A percentile compares a stretch with the other conserved stretches of the same genome.
Conservation (phyloP, 2,888 invertebrate genomes). For the Lypha dubia region DNA sequence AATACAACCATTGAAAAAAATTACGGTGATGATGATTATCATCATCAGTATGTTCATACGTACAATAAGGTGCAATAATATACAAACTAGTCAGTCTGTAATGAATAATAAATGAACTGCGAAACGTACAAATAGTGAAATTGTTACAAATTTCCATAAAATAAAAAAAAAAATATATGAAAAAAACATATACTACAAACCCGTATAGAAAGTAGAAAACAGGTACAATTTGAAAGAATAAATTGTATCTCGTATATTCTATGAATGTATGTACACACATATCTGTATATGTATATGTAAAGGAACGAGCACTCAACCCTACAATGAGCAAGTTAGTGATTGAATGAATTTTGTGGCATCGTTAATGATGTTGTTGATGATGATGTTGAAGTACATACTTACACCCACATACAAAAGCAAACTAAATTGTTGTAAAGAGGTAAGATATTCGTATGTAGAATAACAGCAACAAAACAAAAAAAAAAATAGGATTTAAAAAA, state of each 20-base stretch:
- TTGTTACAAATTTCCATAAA: slow-evolving; percentile 68
- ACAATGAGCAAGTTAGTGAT: slow-evolving; percentile 26
- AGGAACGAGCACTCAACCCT: slow-evolving; percentile 29
- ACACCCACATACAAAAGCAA: slow-evolving; percentile 45
- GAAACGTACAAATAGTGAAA: slow-evolving; percentile 70
- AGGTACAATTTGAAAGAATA: slow-evolving; percentile 56
- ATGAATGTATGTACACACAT: too few species aligned
- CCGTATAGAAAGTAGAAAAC: slow-evolving; percentile 18
- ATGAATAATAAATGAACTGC: slow-evolving; percentile 73
- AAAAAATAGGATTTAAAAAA: background rate
- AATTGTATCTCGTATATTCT: slow-evolving; percentile 20
- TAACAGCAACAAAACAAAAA: background rate
- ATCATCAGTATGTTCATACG: slow-evolving; percentile 45
- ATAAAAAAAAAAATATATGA: background rate
- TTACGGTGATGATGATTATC: slow-evolving; percentile 25
- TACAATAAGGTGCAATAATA: slow-evolving; percentile 63
- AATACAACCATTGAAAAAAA: slow-evolving; percentile 3
- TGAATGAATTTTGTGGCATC: slow-evolving; percentile 63
- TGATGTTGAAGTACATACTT: slow-evolving; percentile 51
- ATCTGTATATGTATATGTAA: background rate
- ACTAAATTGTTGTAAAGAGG: slow-evolving; percentile 63
- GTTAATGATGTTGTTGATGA: slow-evolving; percentile 71
- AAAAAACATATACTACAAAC: slow-evolving; percentile 5
- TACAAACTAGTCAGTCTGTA: slow-evolving; percentile 67
- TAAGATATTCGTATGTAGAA: slow-evolving; percentile 16